Evolutionary conservation across 2,888 invertebrate species (phyloP), one percentile per base, ranked within the genome.

Genomic region (Lasioglossum pauxillum): DNA sequence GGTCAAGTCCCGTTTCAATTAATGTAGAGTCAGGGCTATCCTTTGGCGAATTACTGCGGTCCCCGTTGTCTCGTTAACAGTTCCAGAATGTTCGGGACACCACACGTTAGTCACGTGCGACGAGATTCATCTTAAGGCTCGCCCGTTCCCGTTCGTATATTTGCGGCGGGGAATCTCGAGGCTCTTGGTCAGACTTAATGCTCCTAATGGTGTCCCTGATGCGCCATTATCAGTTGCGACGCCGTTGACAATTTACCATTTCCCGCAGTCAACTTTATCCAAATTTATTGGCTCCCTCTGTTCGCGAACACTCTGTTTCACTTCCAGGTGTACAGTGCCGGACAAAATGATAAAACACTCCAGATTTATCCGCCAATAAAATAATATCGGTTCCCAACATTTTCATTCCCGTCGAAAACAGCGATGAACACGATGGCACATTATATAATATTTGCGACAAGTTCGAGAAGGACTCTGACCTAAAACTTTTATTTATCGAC

Each of bases 141-240:
- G 23, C 23, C 41, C 35, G 73, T 75, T 69, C 67, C 82, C 75
- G 83, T 82, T 84, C 83, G 71, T 71, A 41, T 78, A 81, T 76
- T 38, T 75, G 82, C 67, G 80, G 74, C 44, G n/a, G 78, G 75
- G 82, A 87, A 85, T 91, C 87, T 90, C 80, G 83, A 85, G 87
- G 89, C 89, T 86, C 88, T 90, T 88, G 92, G 92, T 89, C 93
- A 90, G 91, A 90, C 90, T 93, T 93, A 94, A 93, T 90, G 90
- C 86, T 84, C 81, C 90, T 93, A 93, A 93, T 94, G 92, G 92
- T 88, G 90, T 90, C 90, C 89, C 88, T 83, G 82, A 90, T 86
- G 91, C 90, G 90, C 93, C 92, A 91, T 93, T 93, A 92, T 92
- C 92, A 92, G 92, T 92, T 93, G 92, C 88, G 84, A 75, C 80